Base-by-base conservation (phyloP, 2,797 vertebrate species). In the Esox masquinongy region DNA sequence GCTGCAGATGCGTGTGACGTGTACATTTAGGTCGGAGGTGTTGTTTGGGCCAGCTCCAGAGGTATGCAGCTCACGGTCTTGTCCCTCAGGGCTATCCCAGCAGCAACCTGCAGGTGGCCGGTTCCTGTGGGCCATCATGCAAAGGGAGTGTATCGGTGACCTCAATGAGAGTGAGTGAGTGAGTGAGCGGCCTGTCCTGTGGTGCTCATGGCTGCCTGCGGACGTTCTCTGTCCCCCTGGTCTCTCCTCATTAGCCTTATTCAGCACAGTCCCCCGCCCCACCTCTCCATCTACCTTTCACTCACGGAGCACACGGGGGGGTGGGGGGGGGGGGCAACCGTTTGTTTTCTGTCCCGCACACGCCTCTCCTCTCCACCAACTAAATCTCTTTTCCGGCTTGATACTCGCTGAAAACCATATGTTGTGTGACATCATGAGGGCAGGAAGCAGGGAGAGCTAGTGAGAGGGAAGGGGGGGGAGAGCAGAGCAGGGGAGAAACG, bases 351-450 rank as follows among this genome's bases (percentile, higher is more conserved):
- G 84, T 91, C 90, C 85, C 88, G 91, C 84, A 79, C 84, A 83
- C 67, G 16, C 31, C 88, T 79, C 85, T 43, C 82, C 86, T 84
- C 80, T 83, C 88, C 91, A 71, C 86, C 80, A 79, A 87, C 90
- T 92, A 93, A 94, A 94, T 94, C 91, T 91, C 92, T 94, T 95
- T 94, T 94, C 93, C 92, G 92, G 91, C 91, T 93, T 88, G 90
- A 92, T 92, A 88, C 87, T 93, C 80, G 84, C 93, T 94, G 91
- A 94, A 95, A 95, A 93, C 93, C 94, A 95, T 95, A 95, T 95
- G 94, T 89, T 68, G 92, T 87, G 94, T 95, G 94, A 95, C 94
- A 95, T 94, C 94, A 95, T 91, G 90, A 91, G 90, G 93, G 91
- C 93, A 94, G 94, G 94, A 94, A 93, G 94, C 92, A 86, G 85